Conservation (phyloP, 2,113 vertebrate genomes). For the Urocynchramus pylzowi region DNA sequence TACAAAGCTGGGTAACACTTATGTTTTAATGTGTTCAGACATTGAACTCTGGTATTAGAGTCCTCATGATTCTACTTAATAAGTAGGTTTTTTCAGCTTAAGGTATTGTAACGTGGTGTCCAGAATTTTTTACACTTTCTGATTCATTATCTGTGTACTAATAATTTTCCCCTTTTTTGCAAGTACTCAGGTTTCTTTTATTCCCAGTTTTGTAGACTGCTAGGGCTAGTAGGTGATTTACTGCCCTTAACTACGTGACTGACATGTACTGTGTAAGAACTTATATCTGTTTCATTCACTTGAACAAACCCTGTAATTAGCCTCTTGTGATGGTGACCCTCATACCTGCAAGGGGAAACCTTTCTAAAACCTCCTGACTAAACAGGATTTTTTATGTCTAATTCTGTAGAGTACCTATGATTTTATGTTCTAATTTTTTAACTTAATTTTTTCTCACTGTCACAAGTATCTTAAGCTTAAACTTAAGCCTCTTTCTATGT, state of each 20-base stretch:
- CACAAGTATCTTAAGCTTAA: not conserved
- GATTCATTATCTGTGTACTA: not conserved
- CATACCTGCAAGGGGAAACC: not conserved
- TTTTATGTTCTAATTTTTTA: not conserved
- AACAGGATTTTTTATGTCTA: not conserved
- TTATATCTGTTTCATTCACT: not conserved
- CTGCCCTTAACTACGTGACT: not conserved
- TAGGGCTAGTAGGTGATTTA: not conserved
- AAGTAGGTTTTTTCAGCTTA: not conserved
- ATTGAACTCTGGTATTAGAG: not conserved
- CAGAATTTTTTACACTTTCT: not conserved
- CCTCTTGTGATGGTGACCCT: not conserved
- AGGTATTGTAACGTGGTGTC: not conserved
- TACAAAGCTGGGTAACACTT: not conserved
- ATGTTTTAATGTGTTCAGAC: not conserved
- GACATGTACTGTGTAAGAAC: not conserved
- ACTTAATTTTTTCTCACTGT: not conserved
- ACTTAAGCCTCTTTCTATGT: not conserved
- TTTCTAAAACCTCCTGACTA: not conserved
- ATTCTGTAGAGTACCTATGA: not conserved
- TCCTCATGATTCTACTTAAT: not conserved
- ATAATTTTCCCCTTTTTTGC: not conserved
- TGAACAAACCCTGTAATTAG: not conserved
- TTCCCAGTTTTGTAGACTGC: not conserved
- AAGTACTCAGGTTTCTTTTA: not conserved